Percentiles rank a stretch among this genome's conserved stretches.
phyloP scores from a whole-genome alignment of 2,888 invertebrate species.

The Caenorhabditis japonica region DNA sequence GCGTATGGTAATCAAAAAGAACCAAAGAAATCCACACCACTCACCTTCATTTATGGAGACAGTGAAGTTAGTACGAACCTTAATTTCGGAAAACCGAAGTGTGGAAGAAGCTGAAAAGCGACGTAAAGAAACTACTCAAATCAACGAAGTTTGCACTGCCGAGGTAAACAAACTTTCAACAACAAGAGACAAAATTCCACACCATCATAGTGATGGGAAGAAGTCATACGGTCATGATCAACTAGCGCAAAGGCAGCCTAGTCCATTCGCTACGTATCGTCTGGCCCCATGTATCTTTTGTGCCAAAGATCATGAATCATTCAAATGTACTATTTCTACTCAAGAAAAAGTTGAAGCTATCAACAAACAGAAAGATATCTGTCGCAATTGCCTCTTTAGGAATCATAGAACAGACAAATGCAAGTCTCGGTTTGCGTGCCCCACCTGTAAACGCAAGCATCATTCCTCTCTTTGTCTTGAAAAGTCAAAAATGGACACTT shows the following conservation, averaged over 20 bases:
- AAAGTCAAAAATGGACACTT: not conserved
- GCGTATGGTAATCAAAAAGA: no score
- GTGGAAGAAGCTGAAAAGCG: not conserved
- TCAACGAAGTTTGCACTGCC: not conserved
- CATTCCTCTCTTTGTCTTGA: not conserved
- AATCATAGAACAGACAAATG: not conserved
- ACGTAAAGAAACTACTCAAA: not conserved
- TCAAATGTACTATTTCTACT: not conserved
- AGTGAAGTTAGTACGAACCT: not conserved
- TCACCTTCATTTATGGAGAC: slow-evolving; percentile 10
- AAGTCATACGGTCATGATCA: no score
- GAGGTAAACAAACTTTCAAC: not conserved
- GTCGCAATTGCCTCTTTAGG: not conserved
- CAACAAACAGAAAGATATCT: not conserved
- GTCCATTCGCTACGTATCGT: no score
- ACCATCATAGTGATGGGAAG: no score
- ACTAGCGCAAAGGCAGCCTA: no score
- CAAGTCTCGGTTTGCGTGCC: not conserved
- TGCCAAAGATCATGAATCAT: not conserved
- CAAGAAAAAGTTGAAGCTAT: not conserved
- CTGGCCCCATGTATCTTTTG: not conserved
- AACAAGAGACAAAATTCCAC: not conserved
- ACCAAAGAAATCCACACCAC: no score
- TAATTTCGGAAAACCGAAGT: not conserved
- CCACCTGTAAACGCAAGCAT: not conserved